These are phyloP conservation scores for Sarcophaga caerulescens DNA, from an alignment of 2,888 invertebrate genomes.

Conservation along the genomic window DNA sequence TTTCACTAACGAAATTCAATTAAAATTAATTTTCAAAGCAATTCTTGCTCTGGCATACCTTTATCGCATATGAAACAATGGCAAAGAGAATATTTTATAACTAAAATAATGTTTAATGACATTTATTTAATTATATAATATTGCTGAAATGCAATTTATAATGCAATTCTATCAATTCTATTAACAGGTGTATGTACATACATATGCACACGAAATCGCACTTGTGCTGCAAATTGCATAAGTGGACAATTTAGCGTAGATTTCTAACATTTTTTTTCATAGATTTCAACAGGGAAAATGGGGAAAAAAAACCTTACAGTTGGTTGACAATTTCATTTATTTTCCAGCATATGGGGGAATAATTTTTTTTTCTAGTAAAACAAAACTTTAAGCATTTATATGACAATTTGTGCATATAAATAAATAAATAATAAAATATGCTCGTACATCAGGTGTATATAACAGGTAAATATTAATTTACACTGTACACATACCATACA, in stretches of 20 bases:
- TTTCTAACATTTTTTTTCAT: background rate
- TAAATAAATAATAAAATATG: background rate
- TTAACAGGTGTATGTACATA: constrained; percentile 26
- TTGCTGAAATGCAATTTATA: constrained; percentile 52
- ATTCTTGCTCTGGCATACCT: too few species aligned
- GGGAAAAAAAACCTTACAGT: too few species aligned
- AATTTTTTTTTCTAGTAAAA: background rate
- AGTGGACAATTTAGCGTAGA: too few species aligned
- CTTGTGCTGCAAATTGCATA: too few species aligned
- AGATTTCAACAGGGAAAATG: background rate
- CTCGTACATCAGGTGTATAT: constrained; percentile 23
- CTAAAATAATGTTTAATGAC: constrained; percentile 5
- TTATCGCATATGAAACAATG: too few species aligned
- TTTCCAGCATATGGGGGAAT: too few species aligned
- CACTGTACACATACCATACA: background rate
- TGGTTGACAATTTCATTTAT: too few species aligned
- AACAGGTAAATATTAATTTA: constrained; percentile 16
- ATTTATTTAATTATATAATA: constrained; percentile 60
- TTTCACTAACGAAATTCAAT: too few species aligned
- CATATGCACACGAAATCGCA: constrained; percentile 7
- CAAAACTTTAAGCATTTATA: background rate
- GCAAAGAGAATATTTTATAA: constrained; percentile 5
- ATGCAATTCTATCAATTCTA: constrained; percentile 47
- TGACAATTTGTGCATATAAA: constrained; percentile 1
- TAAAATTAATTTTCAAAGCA: too few species aligned